Percentiles rank a stretch among this genome's conserved stretches.
These are phyloP conservation scores for Scomberomorus guttatus DNA, from an alignment of 2,797 vertebrate genomes.

Conservation along the genomic window DNA sequence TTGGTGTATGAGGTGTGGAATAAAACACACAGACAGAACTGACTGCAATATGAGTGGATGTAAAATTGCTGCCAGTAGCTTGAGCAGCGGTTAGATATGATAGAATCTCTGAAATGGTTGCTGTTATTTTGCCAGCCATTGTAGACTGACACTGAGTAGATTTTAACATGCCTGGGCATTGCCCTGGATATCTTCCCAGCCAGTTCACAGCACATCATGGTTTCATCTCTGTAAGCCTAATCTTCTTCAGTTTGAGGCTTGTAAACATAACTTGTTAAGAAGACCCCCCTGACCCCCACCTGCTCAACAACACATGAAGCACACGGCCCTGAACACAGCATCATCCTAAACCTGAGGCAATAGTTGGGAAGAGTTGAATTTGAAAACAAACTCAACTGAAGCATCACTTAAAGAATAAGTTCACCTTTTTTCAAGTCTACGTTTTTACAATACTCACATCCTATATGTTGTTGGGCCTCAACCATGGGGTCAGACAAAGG, in stretches of 20 bases:
- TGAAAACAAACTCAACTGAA: background rate
- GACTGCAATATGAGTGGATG: background rate
- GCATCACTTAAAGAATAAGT: background rate
- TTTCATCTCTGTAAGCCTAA: background rate
- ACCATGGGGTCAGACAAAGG: too few species aligned
- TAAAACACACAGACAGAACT: background rate
- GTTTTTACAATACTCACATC: background rate
- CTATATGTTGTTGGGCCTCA: too few species aligned
- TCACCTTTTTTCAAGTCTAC: background rate
- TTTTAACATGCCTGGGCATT: slow-evolving; percentile 12
- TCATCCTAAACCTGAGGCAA: background rate
- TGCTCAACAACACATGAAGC: background rate
- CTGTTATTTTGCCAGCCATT: background rate
- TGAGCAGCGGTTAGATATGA: background rate
- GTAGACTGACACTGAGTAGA: background rate
- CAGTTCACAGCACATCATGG: background rate
- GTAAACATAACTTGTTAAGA: background rate
- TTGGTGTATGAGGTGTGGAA: background rate
- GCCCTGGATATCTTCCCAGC: background rate
- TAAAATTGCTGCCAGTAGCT: background rate
- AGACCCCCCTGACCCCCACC: too few species aligned
- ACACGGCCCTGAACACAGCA: background rate
- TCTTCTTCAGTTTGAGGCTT: background rate
- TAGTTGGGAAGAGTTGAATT: background rate
- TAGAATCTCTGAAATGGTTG: background rate